A percentile compares a stretch with the other conserved stretches of the same genome.
Conservation (phyloP, 2,113 vertebrate species). For the Pyrgilauda ruficollis region DNA sequence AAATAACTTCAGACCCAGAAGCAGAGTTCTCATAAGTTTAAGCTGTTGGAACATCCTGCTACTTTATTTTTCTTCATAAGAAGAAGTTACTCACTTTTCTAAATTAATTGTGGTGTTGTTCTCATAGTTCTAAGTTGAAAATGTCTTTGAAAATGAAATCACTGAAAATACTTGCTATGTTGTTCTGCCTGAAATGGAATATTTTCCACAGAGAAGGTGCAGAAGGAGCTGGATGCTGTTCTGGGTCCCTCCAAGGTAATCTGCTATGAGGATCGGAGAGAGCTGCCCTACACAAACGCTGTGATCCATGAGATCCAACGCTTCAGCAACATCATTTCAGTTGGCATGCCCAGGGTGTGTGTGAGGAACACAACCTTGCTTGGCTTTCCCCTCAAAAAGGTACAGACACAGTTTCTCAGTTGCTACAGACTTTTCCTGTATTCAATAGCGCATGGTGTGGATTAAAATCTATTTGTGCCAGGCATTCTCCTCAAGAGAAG, state of each 20-base stretch:
- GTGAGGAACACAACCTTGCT: slow-evolving; percentile 37
- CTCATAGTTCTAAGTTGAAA: background rate
- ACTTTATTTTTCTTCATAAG: background rate
- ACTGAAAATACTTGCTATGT: background rate
- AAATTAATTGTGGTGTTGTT: background rate
- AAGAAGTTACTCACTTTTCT: background rate
- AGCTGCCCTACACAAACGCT: slow-evolving; percentile 51
- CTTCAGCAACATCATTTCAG: slow-evolving; percentile 34
- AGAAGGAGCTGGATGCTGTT: slow-evolving; percentile 60
- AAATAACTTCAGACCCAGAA: background rate
- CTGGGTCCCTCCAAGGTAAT: slow-evolving; percentile 15
- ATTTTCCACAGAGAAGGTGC: slow-evolving; percentile 54
- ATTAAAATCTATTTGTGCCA: background rate
- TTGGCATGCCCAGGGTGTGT: slow-evolving; percentile 49
- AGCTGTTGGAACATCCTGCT: background rate
- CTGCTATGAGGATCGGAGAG: slow-evolving; percentile 32
- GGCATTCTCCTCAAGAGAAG: background rate
- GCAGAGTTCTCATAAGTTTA: background rate
- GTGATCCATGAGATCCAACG: slow-evolving; percentile 58
- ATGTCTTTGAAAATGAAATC: background rate
- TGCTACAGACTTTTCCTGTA: background rate
- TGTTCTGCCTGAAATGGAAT: background rate
- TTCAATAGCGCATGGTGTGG: background rate
- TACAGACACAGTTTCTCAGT: background rate
- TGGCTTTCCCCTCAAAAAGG: slow-evolving; percentile 47